Base-by-base conservation (phyloP, 2,888 invertebrate species). In the Calliphora vomitoria region DNA sequence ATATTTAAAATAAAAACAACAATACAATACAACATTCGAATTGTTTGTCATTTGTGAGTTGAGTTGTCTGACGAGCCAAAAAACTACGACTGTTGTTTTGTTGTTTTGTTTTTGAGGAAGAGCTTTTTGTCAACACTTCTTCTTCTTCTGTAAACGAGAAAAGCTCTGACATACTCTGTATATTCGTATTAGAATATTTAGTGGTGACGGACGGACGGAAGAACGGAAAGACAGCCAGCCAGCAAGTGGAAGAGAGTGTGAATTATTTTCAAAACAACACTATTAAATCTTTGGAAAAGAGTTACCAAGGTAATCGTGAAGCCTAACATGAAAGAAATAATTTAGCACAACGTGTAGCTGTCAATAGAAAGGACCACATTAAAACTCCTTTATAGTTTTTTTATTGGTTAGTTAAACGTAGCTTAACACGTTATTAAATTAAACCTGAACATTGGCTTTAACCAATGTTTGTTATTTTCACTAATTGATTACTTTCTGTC, bases 1-100 rank as follows among this genome's bases (percentile, higher is more conserved):
- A 62, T 15, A 35, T 53, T n/a, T 20, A 18, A 20, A 64, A 64
- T 18, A 64, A 60, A 6, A 66, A 66, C 13, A 66, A 66, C 25
- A 74, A 58, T 10, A 60, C 44, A 86, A 82, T 82, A 82, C 84
- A 82, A 88, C 87, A 82, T 84, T 72, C 74, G 81, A 90, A 90
- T 90, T 90, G 90, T 90, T 91, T 91, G 91, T 91, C 90, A 90
- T 90, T 90, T 91, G 89, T 90, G 89, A 89, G 90, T 85, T 90
- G 89, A 90, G 90, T 79, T 88, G 82, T 75, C 75, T 60, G 66
- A 83, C 79, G 71, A 80, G 80, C 75, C 80, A 83, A 82, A 82
- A 82, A 82, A 85, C 75, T 69, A 74, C 74, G 78, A 78, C 76
- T 64, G 50, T 80, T 86, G 83, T 76, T 81, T 87, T 64, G 50